Conservation (phyloP, 2,113 vertebrate species). For the Rousettus leschenaultii region DNA sequence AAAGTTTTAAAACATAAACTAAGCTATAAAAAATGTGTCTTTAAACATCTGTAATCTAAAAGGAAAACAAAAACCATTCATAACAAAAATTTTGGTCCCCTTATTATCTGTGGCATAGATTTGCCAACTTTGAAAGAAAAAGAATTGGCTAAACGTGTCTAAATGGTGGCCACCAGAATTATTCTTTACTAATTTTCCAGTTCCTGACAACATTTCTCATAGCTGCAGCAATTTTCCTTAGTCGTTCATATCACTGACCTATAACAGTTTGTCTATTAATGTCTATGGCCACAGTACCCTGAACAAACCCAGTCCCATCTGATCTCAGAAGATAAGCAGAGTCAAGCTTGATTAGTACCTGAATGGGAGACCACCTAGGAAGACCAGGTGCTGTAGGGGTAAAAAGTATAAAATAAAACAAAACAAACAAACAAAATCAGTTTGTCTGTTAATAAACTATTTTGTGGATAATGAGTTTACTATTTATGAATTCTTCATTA, state of each 20-base stretch:
- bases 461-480: conserved; percentile 52
- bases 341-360: no score
- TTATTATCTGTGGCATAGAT: not conserved
- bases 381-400: no score
- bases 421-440: not conserved
- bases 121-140: conserved; percentile 60
- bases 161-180: conserved; percentile 15
- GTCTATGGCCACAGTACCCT: no score
- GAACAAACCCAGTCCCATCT: no score
- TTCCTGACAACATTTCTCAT: not conserved
- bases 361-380: no score
- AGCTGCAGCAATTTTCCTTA: conserved; percentile 27
- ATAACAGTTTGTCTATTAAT: conserved; percentile 31
- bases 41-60: conserved; percentile 27
- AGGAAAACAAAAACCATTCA: conserved; percentile 29
- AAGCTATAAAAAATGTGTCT: not conserved
- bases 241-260: conserved; percentile 1
- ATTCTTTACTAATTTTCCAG: not conserved
- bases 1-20: not conserved
- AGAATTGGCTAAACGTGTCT: not conserved
- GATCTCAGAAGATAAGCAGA: no score
- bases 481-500: conserved; percentile 36
- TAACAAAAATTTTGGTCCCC: conserved; percentile 40
- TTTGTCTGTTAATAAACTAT: conserved; percentile 33
- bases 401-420: no score